These are phyloP conservation scores for Otus scops DNA, from an alignment of 2,797 vertebrate genomes.

Conservation along the genomic window DNA sequence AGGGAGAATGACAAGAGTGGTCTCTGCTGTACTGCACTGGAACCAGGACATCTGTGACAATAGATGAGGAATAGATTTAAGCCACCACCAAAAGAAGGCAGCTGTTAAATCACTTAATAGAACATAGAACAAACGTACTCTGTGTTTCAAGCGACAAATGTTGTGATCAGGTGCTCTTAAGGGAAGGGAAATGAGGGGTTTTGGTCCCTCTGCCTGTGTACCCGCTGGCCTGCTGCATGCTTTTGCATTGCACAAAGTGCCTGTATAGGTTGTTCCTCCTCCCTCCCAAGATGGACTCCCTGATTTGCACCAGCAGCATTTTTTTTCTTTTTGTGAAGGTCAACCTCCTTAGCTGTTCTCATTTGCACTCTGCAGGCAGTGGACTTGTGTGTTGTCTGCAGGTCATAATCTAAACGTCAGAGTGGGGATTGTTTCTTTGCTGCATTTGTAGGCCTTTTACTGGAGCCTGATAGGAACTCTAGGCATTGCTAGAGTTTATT, in stretches of 20 bases:
- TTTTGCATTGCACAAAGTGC: background rate
- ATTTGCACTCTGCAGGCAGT: background rate
- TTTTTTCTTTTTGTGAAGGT: background rate
- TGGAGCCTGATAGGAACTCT: background rate
- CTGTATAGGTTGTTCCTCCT: background rate
- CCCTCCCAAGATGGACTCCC: background rate
- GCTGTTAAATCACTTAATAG: background rate
- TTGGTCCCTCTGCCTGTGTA: background rate
- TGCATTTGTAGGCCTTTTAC: background rate
- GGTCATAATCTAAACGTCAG: background rate
- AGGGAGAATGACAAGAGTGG: background rate
- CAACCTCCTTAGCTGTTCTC: background rate
- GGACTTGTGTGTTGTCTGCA: background rate
- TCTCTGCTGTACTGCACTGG: background rate
- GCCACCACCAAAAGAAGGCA: background rate
- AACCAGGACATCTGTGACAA: background rate
- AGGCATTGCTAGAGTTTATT: background rate
- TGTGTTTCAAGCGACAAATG: background rate
- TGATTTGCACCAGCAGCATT: background rate
- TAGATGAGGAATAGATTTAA: background rate
- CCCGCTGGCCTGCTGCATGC: background rate
- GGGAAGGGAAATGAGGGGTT: background rate
- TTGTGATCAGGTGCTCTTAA: background rate
- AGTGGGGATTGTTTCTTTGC: background rate
- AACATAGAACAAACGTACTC: background rate